A percentile compares a stretch with the other conserved stretches of the same genome.
phyloP scores from a whole-genome alignment of 2,113 vertebrate genomes.

The Periophthalmodon schlosseri region DNA sequence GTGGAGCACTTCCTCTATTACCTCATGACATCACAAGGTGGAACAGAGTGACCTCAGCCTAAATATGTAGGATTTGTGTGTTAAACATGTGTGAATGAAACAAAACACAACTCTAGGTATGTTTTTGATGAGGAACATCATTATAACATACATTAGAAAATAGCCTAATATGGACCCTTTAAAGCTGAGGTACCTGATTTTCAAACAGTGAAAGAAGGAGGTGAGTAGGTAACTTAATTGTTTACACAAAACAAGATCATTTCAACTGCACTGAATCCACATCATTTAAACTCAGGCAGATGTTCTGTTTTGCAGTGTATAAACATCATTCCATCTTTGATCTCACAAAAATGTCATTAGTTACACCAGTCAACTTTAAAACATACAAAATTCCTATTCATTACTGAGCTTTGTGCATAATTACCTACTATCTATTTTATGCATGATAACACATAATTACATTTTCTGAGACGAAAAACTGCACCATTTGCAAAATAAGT shows the following conservation, averaged over 20 bases:
- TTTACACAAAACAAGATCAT: background rate
- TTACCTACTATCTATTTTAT: conserved; percentile 18
- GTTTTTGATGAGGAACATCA: too few relatives aligned
- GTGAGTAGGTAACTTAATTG: background rate
- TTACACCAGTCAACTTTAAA: background rate
- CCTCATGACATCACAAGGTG: too few relatives aligned
- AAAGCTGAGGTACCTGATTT: too few relatives aligned
- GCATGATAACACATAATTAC: conserved; percentile 31
- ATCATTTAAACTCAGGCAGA: background rate
- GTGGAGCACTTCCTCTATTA: too few relatives aligned
- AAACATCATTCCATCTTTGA: background rate
- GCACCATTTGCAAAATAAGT: conserved; percentile 14
- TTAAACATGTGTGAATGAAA: too few relatives aligned
- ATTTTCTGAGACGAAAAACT: conserved; percentile 18
- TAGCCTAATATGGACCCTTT: too few relatives aligned
- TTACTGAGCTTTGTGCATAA: background rate
- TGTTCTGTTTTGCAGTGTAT: background rate
- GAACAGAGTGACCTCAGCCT: too few relatives aligned
- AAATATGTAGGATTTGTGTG: too few relatives aligned
- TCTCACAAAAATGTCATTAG: background rate
- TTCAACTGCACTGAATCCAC: background rate
- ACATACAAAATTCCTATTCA: background rate
- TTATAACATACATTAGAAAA: too few relatives aligned
- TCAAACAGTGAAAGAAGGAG: too few relatives aligned
- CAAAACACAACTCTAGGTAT: too few relatives aligned